Base-by-base conservation (phyloP, 1,140 invertebrate genomes). In the Drosophila hydei region DNA sequence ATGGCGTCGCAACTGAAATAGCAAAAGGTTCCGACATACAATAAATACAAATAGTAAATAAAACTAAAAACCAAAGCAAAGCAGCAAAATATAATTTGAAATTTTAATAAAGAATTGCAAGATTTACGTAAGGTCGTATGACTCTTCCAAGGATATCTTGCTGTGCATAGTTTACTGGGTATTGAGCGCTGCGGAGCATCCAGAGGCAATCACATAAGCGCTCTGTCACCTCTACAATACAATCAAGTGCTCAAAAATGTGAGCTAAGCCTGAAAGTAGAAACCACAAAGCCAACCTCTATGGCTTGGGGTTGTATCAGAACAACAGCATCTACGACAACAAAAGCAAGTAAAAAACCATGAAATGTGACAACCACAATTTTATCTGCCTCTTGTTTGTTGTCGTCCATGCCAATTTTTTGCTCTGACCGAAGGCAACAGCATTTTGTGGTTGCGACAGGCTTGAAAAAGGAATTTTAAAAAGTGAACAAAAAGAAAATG, bases 381-480 rank as follows among this genome's bases (percentile, higher is more conserved):
- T 51, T 18, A 33, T 33, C 36, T 36, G 12, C 40, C 30, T 50
- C 40, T 50, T 55, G 50, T 55, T 54, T 54, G 21, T 52, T 61
- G 48, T 56, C 43, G 36, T 61, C 19, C 21, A 9, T 43, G 30
- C 21, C 23, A 60, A 52, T 47, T 63, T 70, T 70, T 70, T 38
- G 30, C 30, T n/a, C 14, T 18, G 19, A 6, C 25, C 25, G 50
- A 51, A 18, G 42, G 61, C 68, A 64, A 33, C 60, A 71, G 19
- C 18, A 71, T 79, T 72, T 75, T 79, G 77, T 50, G 72, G 72
- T 48, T 59, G 33, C 23, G 54, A 47, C 43, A 27, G 61, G 21
- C 60, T 40, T n/a, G 12, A 70, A 47, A 52, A 69, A 42, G 42
- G 36, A 42, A 59, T 63, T 69, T 74, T 11, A 16, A 8, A 45